These are phyloP conservation scores for Heloderma charlesbogerti DNA, from an alignment of 2,113 vertebrate genomes.

Conservation along the genomic window DNA sequence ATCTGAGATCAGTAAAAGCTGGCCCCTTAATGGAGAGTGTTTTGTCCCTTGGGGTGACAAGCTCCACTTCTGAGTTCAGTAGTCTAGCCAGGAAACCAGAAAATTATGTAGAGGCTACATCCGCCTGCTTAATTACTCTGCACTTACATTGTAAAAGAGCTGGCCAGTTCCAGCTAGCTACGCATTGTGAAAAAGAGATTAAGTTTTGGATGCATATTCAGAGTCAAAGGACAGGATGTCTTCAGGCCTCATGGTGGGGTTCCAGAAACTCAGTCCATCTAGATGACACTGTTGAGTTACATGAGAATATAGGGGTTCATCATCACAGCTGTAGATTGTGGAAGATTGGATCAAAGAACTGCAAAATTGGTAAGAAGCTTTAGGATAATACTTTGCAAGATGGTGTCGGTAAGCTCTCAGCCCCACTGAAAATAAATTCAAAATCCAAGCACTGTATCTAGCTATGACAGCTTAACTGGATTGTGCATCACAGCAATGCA, in stretches of 20 bases:
- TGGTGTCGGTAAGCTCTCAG: not conserved
- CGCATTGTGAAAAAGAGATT: not conserved
- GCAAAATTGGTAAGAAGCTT: not conserved
- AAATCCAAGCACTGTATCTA: slow-evolving; percentile 13
- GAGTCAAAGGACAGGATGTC: not conserved
- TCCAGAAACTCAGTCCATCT: not conserved
- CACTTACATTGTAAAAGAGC: not conserved
- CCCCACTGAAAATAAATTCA: slow-evolving; percentile 14
- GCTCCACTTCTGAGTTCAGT: not conserved
- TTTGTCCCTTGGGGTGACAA: not conserved
- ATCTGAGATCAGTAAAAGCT: not conserved
- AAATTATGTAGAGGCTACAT: not conserved
- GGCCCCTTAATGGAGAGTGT: not conserved
- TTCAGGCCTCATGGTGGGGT: not conserved
- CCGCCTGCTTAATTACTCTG: not conserved
- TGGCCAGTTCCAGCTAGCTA: not conserved
- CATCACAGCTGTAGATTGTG: not conserved
- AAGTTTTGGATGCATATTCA: not conserved
- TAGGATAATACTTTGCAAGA: not conserved
- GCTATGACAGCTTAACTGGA: not conserved
- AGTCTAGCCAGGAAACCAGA: not conserved
- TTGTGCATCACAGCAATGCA: not conserved
- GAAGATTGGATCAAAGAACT: not conserved
- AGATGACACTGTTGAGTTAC: not conserved
- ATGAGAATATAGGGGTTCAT: not conserved